Conservation (phyloP, 37 sponge, comb jelly and placozoan species). For the Eunapius fragilis region DNA sequence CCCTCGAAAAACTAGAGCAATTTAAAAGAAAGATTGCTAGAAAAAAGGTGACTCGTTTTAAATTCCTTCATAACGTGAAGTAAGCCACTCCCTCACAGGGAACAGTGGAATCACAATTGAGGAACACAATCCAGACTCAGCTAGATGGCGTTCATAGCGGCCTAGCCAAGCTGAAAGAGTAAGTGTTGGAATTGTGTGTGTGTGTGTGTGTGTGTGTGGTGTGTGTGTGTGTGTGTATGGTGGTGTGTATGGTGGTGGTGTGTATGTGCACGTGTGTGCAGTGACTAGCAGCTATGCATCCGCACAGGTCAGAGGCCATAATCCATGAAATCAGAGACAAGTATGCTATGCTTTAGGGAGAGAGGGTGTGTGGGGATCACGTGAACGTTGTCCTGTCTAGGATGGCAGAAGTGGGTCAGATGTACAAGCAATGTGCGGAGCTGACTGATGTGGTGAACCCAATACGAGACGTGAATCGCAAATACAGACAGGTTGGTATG, state of each 20-base stretch:
- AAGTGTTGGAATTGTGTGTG: background rate
- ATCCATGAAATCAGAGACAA: slow-evolving; percentile 52
- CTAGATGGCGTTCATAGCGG: slow-evolving; percentile 92
- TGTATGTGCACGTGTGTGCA: background rate
- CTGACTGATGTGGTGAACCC: slow-evolving; percentile 70
- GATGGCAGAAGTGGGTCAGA: slow-evolving; percentile 59
- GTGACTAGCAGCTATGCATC: background rate
- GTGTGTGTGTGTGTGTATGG: too few relatives aligned
- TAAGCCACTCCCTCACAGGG: slow-evolving; percentile 29
- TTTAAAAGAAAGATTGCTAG: slow-evolving; percentile 53
- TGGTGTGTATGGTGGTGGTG: too few relatives aligned
- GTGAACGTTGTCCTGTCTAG: background rate
- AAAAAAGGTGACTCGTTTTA: slow-evolving; percentile 69
- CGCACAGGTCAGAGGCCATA: slow-evolving; percentile 26
- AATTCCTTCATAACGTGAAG: background rate
- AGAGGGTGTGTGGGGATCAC: background rate
- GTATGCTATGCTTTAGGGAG: slow-evolving; percentile 5
- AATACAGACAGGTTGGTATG: slow-evolving; percentile 54
- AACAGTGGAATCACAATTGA: slow-evolving; percentile 79
- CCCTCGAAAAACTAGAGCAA: slow-evolving; percentile 65
- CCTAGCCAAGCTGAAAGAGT: slow-evolving; percentile 66
- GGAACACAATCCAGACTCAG: slow-evolving; percentile 90
- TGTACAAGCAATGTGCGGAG: slow-evolving; percentile 59
- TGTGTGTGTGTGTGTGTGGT: too few relatives aligned
- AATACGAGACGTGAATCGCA: slow-evolving; percentile 74